phyloP scores from a whole-genome alignment of 2,888 invertebrate genomes.

The Acronicta psi region DNA sequence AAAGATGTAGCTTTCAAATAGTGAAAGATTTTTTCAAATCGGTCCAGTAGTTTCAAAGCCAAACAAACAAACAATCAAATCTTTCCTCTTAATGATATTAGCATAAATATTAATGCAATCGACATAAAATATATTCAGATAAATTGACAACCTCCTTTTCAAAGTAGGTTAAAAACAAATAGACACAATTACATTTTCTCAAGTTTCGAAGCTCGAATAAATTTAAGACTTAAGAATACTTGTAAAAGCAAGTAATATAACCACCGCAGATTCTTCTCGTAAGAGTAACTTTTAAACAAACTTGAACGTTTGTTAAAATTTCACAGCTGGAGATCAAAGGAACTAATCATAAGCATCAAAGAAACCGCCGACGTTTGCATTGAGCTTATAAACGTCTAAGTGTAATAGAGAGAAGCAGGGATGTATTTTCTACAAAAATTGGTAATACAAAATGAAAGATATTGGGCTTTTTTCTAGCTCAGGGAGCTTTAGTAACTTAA shows the following conservation, averaged over 20 bases:
- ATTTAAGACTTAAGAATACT: not conserved
- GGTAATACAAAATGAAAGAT: conserved; percentile 1
- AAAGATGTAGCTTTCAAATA: no score
- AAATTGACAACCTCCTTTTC: no score
- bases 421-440: not conserved
- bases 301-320: conserved; percentile 57
- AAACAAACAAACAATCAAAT: no score
- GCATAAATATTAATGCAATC: no score
- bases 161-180: no score
- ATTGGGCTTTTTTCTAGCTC: no score
- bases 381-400: conserved; percentile 11
- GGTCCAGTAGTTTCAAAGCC: no score
- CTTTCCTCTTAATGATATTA: no score
- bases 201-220: not conserved
- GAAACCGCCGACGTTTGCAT: conserved; percentile 43
- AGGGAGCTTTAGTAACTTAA: no score
- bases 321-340: conserved; percentile 60
- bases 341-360: conserved; percentile 63
- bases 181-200: no score
- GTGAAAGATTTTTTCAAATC: no score
- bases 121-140: no score
- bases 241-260: conserved; percentile 14
- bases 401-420: not conserved
- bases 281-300: conserved; percentile 34
- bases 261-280: conserved; percentile 10